Evolutionary conservation across 2,888 invertebrate genomes (phyloP).

Genomic region (Phrixothrix hirtus): DNA sequence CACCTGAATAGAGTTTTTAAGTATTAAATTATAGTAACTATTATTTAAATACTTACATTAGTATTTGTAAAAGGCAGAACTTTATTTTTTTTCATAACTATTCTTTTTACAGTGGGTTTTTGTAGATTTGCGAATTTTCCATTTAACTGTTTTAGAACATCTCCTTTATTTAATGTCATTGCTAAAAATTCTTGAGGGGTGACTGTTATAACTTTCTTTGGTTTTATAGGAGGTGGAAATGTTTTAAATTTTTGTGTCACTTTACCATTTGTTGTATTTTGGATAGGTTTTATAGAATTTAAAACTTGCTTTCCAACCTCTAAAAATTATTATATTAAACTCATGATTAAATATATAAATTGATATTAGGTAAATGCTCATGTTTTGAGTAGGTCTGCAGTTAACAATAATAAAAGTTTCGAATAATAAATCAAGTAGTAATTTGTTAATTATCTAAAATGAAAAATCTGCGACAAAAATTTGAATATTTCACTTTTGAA

Average conservation of each 20-base stretch:
- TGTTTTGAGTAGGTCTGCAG: no score
- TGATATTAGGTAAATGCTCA: conserved; percentile 3
- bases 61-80: conserved; percentile 41
- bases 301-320: conserved; percentile 79
- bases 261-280: conserved; percentile 44
- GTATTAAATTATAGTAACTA: conserved; percentile 3
- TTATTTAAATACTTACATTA: conserved; percentile 31
- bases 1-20: conserved; percentile 7
- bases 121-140: conserved; percentile 34
- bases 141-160: conserved; percentile 42
- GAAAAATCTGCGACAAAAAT: no score
- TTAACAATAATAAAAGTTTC: no score
- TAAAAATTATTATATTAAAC: no score
- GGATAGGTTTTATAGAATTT: conserved; percentile 59
- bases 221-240: conserved; percentile 28
- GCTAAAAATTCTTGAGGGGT: conserved; percentile 60
- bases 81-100: conserved; percentile 53
- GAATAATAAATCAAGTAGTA: conserved; percentile 1
- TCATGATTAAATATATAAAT: no score
- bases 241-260: conserved; percentile 42
- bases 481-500: no score
- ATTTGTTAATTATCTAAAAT: no score
- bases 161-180: conserved; percentile 41
- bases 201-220: conserved; percentile 60
- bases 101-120: conserved; percentile 43